phyloP scores from a whole-genome alignment of 1,140 invertebrate species.

The Pachypeltis micranthus region DNA sequence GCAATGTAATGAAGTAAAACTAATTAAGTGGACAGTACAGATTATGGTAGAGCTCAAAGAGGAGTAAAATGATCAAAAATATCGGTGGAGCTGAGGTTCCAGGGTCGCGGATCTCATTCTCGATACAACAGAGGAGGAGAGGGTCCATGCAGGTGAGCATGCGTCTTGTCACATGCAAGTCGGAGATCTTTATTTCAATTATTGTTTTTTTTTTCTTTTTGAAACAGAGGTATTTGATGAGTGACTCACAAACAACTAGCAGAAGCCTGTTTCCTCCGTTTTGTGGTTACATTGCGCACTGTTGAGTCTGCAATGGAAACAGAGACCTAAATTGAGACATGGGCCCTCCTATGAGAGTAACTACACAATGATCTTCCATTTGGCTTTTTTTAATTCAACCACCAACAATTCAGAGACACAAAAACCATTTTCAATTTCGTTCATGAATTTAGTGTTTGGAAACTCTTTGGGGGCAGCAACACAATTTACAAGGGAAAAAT shows the following conservation, averaged over 20 bases:
- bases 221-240: constrained; percentile 3
- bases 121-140: constrained; percentile 17
- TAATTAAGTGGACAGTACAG: too few species aligned
- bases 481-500: too few species aligned
- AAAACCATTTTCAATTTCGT: too few species aligned
- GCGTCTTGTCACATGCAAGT: constrained; percentile 9
- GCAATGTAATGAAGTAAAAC: too few species aligned
- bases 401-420: too few species aligned
- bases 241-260: constrained; percentile 58
- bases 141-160: constrained; percentile 14
- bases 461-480: too few species aligned
- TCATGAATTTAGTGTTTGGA: too few species aligned
- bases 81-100: constrained; percentile 12
- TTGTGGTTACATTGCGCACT: constrained; percentile 57
- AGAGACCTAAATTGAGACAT: constrained; percentile 4
- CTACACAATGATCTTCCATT: too few species aligned
- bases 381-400: too few species aligned
- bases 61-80: too few species aligned
- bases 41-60: too few species aligned
- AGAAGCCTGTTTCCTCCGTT: constrained; percentile 54
- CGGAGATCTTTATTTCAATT: neutral
- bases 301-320: constrained; percentile 51
- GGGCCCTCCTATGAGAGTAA: neutral
- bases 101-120: constrained; percentile 14
- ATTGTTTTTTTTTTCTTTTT: neutral